phyloP scores from a whole-genome alignment of 2,888 invertebrate genomes.

The Pristionchus arcanus region DNA sequence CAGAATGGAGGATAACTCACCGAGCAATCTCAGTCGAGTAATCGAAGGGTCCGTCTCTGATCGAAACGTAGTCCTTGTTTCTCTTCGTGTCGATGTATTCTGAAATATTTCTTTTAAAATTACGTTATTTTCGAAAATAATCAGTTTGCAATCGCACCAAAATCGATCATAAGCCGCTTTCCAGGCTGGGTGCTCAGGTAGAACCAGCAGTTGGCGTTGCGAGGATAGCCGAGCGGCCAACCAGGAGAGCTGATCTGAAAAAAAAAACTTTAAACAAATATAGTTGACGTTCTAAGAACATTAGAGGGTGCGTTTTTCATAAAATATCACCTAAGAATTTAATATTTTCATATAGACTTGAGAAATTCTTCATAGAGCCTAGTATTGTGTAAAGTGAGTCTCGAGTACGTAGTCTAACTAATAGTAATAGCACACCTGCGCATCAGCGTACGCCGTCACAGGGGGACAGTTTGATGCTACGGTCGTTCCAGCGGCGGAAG shows the following conservation, averaged over 20 bases:
- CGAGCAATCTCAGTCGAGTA: conserved; percentile 12
- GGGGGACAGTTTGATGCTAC: neutral
- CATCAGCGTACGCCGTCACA: neutral
- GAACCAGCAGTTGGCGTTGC: conserved; percentile 47
- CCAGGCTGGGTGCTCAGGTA: neutral
- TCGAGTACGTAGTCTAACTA: too few species aligned
- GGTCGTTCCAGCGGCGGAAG: neutral
- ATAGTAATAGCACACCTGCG: neutral
- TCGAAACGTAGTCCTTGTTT: conserved; percentile 1
- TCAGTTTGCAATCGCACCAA: neutral
- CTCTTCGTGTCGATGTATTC: conserved; percentile 35
- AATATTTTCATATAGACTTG: too few species aligned
- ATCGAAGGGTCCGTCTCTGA: conserved; percentile 24
- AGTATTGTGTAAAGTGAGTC: too few species aligned
- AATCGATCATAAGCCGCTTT: neutral
- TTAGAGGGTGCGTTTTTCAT: neutral
- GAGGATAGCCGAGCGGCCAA: conserved; percentile 32
- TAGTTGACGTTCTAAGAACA: too few species aligned
- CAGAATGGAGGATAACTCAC: neutral
- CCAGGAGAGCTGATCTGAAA: conserved; percentile 20
- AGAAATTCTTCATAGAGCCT: too few species aligned
- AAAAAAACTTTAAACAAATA: neutral
- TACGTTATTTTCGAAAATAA: too few species aligned
- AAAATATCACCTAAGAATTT: too few species aligned
- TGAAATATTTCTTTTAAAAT: neutral